Conservation (phyloP, 2,888 invertebrate genomes). For the Chaetoderma sp. region DNA sequence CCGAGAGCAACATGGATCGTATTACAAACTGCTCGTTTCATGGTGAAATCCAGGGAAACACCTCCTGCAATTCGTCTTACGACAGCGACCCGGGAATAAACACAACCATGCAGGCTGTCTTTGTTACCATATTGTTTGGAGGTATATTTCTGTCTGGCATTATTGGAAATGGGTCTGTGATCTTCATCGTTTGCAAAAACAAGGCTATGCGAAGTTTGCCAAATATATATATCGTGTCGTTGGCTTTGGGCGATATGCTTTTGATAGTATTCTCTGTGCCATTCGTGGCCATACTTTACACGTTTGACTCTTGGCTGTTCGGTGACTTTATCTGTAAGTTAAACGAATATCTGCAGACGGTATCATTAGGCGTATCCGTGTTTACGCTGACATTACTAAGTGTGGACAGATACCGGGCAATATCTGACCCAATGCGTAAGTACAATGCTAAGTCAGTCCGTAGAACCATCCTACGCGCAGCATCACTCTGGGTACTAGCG, state of each 20-base stretch:
- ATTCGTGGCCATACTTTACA: constrained; percentile 85
- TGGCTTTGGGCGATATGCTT: constrained; percentile 86
- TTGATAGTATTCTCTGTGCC: constrained; percentile 87
- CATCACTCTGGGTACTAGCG: constrained; percentile 76
- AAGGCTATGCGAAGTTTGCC: constrained; percentile 87
- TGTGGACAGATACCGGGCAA: constrained; percentile 90
- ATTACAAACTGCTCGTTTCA: too few species aligned
- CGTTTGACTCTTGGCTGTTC: constrained; percentile 90
- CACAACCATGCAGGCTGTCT: constrained; percentile 73
- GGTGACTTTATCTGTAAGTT: constrained; percentile 80
- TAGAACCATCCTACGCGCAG: constrained; percentile 77
- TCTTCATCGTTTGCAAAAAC: constrained; percentile 83
- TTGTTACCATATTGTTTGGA: constrained; percentile 85
- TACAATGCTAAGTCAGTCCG: constrained; percentile 78
- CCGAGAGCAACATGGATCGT: too few species aligned
- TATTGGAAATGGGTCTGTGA: constrained; percentile 85
- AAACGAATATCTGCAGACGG: constrained; percentile 89
- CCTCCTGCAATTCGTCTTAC: too few species aligned
- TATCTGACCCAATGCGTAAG: constrained; percentile 88
- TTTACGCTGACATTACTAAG: constrained; percentile 92
- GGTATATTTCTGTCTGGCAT: constrained; percentile 86
- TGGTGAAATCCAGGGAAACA: too few species aligned
- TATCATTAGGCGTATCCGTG: constrained; percentile 92
- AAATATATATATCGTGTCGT: constrained; percentile 84
- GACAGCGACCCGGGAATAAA: neutral